phyloP scores from a whole-genome alignment of 2,113 vertebrate species.

The Narcine bancroftii region DNA sequence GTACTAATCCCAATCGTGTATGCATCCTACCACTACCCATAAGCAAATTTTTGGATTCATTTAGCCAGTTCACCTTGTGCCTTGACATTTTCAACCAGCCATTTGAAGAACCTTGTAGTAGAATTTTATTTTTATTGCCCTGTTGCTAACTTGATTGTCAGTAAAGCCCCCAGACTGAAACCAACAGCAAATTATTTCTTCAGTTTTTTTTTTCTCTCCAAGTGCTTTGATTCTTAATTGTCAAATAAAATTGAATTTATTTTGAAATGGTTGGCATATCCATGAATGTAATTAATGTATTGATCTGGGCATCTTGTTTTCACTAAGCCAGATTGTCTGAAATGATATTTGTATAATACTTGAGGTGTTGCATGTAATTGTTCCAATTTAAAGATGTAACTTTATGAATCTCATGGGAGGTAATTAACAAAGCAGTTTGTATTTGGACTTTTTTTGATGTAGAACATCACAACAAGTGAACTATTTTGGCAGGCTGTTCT shows the following conservation, averaged over 20 bases:
- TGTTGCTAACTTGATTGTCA: not conserved
- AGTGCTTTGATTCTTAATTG: not conserved
- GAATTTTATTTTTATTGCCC: not conserved
- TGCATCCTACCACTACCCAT: no score
- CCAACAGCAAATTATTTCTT: not conserved
- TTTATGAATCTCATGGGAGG: not conserved
- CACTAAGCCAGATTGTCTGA: not conserved
- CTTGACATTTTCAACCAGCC: no score
- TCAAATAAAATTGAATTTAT: not conserved
- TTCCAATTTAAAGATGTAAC: not conserved
- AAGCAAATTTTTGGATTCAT: no score
- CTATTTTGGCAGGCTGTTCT: not conserved
- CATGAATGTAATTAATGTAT: not conserved
- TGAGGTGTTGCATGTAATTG: not conserved
- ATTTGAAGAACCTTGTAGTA: no score
- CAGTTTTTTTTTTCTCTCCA: not conserved
- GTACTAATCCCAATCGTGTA: no score
- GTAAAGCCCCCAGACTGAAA: not conserved
- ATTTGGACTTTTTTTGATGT: not conserved
- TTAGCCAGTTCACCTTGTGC: no score
- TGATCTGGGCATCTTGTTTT: not conserved
- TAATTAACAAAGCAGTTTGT: not conserved
- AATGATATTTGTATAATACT: not conserved
- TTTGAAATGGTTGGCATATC: not conserved
- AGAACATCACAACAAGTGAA: not conserved